A percentile compares a stretch with the other conserved stretches of the same genome.
Evolutionary conservation across 2,797 vertebrate genomes (phyloP).

Genomic region (Malurus leucopterus): DNA sequence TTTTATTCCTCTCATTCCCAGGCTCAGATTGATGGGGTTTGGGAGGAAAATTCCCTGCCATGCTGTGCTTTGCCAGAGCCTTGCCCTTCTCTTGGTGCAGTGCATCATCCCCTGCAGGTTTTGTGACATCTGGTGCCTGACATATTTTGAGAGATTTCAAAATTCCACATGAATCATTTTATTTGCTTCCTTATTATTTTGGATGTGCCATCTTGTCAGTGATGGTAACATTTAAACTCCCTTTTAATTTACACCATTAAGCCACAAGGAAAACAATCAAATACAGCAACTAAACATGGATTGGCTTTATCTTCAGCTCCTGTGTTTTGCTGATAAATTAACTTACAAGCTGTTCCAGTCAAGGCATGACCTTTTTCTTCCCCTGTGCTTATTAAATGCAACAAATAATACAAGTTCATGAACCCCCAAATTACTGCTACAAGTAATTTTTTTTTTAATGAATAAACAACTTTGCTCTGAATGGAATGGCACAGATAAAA

Average conservation of each 20-base stretch:
- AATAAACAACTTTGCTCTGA: not conserved
- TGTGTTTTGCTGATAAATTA: not conserved
- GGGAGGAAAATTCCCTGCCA: not conserved
- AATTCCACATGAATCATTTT: constrained; percentile 54
- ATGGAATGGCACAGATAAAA: not conserved
- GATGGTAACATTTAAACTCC: constrained; percentile 29
- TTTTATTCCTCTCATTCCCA: not conserved
- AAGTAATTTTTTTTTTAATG: not conserved
- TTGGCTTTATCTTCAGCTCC: not conserved
- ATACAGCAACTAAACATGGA: not conserved
- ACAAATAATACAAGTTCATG: not conserved
- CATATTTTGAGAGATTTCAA: constrained; percentile 41
- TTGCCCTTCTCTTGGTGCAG: constrained; percentile 17
- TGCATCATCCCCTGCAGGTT: constrained; percentile 38
- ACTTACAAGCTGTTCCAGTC: not conserved
- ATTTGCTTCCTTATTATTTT: constrained; percentile 44
- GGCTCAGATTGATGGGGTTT: not conserved
- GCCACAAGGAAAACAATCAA: constrained; percentile 40
- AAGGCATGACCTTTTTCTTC: not conserved
- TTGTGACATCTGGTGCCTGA: constrained; percentile 55
- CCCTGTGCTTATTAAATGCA: constrained; percentile 1
- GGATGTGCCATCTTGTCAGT: constrained; percentile 39
- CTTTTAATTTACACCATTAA: constrained; percentile 27
- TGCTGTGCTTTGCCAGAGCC: constrained; percentile 1
- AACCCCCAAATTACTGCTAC: not conserved